A percentile compares a stretch with the other conserved stretches of the same genome.
These are phyloP conservation scores for Mellilla xanthometata DNA, from an alignment of 2,888 invertebrate genomes.

Conservation along the genomic window DNA sequence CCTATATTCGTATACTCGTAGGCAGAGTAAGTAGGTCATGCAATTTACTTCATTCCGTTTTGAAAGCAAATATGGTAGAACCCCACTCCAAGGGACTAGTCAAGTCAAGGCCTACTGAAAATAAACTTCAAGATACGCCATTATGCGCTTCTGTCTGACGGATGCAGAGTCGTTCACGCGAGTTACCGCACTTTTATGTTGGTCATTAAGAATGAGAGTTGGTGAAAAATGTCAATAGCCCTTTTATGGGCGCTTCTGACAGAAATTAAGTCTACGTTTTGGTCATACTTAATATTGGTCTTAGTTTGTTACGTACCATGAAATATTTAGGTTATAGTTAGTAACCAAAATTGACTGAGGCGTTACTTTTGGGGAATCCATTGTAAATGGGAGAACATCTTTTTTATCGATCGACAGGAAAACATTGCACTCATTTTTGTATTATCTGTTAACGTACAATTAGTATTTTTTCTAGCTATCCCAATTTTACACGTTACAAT, in stretches of 20 bases:
- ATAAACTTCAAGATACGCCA: constrained; percentile 27
- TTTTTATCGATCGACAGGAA: no score
- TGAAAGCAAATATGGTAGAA: constrained; percentile 7
- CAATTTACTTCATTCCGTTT: constrained; percentile 7
- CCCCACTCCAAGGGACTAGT: constrained; percentile 19
- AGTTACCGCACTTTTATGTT: constrained; percentile 2
- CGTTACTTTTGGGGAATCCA: no score
- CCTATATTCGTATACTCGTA: no score
- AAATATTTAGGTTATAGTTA: no score
- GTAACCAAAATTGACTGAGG: no score
- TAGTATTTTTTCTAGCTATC: no score
- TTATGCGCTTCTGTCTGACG: constrained; percentile 19
- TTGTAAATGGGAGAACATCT: no score
- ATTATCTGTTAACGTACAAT: no score
- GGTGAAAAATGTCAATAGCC: constrained; percentile 2
- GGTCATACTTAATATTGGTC: no score
- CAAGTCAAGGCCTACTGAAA: constrained; percentile 34
- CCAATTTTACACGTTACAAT: no score
- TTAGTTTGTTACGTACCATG: no score
- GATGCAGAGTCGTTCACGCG: constrained; percentile 10
- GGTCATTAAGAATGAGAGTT: constrained; percentile 3
- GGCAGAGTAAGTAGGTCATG: neutral
- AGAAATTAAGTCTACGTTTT: neutral
- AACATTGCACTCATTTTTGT: no score
- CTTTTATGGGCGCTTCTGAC: neutral